phyloP scores from a whole-genome alignment of 92 coral and sea anemone species.

The Montipora capitata region DNA sequence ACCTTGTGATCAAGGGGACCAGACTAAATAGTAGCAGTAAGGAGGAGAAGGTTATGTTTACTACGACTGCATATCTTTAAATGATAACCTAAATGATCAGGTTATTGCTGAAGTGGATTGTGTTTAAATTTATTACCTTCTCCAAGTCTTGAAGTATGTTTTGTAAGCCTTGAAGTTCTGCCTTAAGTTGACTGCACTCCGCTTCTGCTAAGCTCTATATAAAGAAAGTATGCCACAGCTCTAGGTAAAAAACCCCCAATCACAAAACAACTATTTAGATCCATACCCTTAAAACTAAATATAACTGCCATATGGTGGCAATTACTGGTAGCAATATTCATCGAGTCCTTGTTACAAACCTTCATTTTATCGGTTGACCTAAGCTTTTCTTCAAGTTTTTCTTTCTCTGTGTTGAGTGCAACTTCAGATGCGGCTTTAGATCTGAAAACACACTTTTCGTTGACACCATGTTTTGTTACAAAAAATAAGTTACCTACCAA shows the following conservation, averaged over 20 bases:
- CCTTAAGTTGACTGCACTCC: conserved; percentile 79
- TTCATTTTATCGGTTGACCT: conserved; percentile 80
- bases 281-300: no score
- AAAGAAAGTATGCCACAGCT: neutral
- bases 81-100: no score
- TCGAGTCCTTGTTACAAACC: conserved; percentile 44
- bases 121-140: conserved; percentile 63
- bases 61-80: no score
- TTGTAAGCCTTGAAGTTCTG: conserved; percentile 80
- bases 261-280: no score
- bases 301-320: no score
- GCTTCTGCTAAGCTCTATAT: conserved; percentile 81
- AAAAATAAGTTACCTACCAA: no score
- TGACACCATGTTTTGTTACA: neutral
- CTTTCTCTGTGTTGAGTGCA: conserved; percentile 79
- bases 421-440: conserved; percentile 82
- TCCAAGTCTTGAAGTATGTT: conserved; percentile 87
- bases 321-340: no score
- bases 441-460: conserved; percentile 44
- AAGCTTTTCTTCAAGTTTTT: conserved; percentile 91
- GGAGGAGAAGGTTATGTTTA: no score
- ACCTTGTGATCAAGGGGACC: no score
- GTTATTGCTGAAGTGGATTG: no score
- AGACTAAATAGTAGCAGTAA: no score
- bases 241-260: no score